These are phyloP conservation scores for Gallinago jamesoni DNA, from an alignment of 2,113 vertebrate species.

Conservation along the genomic window DNA sequence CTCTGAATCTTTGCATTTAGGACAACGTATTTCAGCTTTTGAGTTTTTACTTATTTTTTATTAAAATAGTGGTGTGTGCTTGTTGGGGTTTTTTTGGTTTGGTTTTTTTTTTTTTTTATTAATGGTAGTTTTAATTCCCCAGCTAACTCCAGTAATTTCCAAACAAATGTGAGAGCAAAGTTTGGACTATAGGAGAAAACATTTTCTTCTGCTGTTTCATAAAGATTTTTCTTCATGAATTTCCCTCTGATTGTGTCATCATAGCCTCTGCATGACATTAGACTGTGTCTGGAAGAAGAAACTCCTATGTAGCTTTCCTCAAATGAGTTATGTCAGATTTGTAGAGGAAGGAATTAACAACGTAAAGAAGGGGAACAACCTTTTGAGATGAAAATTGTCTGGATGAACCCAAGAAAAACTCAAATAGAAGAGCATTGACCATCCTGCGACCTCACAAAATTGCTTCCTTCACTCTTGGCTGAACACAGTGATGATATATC, in stretches of 20 bases:
- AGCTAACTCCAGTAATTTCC: neutral
- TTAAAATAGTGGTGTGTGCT: neutral
- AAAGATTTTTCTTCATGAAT: neutral
- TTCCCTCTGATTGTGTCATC: neutral
- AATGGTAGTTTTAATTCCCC: neutral
- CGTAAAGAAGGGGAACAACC: constrained; percentile 47
- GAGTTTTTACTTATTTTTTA: neutral
- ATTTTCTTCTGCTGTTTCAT: neutral
- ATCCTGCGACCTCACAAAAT: constrained; percentile 60
- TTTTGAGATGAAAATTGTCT: constrained; percentile 53
- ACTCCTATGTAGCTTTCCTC: neutral
- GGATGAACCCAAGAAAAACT: constrained; percentile 49
- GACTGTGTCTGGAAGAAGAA: neutral
- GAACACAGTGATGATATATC: constrained; percentile 48
- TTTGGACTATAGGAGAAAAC: neutral
- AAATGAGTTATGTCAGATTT: constrained; percentile 53
- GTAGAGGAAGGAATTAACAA: constrained; percentile 45
- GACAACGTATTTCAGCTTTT: neutral
- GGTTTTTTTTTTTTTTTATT: no score
- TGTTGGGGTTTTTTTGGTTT: neutral
- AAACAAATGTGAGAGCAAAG: neutral
- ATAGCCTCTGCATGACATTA: neutral
- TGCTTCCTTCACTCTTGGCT: constrained; percentile 59
- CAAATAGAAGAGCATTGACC: constrained; percentile 48
- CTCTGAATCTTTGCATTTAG: neutral